Base-by-base conservation (phyloP, 64 coral and sea anemone genomes). In the Montipora efflorescens region DNA sequence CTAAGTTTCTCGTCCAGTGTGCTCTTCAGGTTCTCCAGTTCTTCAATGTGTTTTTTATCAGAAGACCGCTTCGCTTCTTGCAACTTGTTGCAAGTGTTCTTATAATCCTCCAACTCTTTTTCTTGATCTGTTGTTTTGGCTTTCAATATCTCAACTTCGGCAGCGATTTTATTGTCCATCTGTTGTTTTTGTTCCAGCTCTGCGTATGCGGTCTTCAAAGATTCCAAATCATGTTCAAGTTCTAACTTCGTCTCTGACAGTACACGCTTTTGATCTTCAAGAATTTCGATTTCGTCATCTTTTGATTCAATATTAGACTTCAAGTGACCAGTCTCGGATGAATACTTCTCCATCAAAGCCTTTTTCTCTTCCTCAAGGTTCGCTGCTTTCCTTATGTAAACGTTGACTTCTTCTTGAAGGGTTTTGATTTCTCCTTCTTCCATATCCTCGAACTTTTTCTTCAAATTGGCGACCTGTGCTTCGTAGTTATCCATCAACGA, bases 371-470 rank as follows among this genome's bases (percentile, higher is more conserved):
- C 93, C 67, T 95, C 68, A 16, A 98, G 89, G 61, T 88, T 89
- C 13, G 72, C 93, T 12, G 91, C 83, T 98, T 98, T 95, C 20
- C 91, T 95, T 66, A 90, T 80, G 86, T 98, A 98, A 61, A 98
- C 82, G 22, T 90, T 98, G 12, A 98, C 96, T 83, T 98, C 96
- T 49, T 98, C 96, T 45, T 98, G 93, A 28, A 98, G 80, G 20
- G 93, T 91, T 87, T 95, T 98, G 73, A 98, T 71, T 67, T 98
- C 96, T 18, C 93, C 96, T 59, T 98, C 96, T 80, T 98, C 96
- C 12, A 91, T 91, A 68, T 98, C 78, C 44, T 95, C 89, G 75
- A 84, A 91, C 19, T 91, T 95, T 68, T 83, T 81, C 85, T 95
- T 98, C 85, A 98, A 84, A 67, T 90, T 92, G 68, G 88, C 79